Evolutionary conservation across 2,888 invertebrate species (phyloP).

Genomic region (Seira ritae): DNA sequence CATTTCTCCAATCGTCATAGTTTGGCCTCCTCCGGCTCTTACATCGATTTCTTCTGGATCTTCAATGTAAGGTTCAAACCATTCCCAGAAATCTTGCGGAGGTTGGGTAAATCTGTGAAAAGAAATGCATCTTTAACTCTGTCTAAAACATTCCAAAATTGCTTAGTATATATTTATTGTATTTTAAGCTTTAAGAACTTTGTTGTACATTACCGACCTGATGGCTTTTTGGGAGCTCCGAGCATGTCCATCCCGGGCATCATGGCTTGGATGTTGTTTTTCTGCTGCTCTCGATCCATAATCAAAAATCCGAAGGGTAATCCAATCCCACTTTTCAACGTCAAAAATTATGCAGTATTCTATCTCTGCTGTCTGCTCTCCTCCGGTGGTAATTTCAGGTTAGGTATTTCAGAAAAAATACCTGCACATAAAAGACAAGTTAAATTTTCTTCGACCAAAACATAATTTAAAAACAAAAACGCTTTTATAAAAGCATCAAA

Average conservation of each 20-base stretch:
- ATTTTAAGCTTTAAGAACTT: background rate
- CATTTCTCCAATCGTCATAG: conserved; percentile 94
- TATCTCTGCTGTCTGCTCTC: too few relatives aligned
- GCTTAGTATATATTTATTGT: background rate
- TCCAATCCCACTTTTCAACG: too few relatives aligned
- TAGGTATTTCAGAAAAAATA: too few relatives aligned
- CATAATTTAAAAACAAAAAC: too few relatives aligned
- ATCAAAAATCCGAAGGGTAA: too few relatives aligned
- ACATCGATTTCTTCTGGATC: conserved; percentile 95
- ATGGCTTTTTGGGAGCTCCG: conserved; percentile 83
- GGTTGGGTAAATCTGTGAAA: conserved; percentile 93
- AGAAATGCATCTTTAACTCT: conserved; percentile 10
- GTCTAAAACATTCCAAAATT: conserved; percentile 94
- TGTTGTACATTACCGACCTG: conserved; percentile 79
- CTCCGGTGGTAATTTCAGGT: too few relatives aligned
- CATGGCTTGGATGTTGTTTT: conserved; percentile 29
- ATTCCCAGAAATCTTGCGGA: conserved; percentile 95
- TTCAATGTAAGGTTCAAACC: conserved; percentile 97
- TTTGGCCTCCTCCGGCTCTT: conserved; percentile 97
- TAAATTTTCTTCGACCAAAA: too few relatives aligned
- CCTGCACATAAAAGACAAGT: too few relatives aligned
- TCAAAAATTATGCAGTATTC: too few relatives aligned
- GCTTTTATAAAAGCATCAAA: too few relatives aligned
- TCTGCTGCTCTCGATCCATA: background rate
- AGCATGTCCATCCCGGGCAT: conserved; percentile 59